These are phyloP conservation scores for Plagodis pulveraria DNA, from an alignment of 2,888 invertebrate species.

Conservation along the genomic window DNA sequence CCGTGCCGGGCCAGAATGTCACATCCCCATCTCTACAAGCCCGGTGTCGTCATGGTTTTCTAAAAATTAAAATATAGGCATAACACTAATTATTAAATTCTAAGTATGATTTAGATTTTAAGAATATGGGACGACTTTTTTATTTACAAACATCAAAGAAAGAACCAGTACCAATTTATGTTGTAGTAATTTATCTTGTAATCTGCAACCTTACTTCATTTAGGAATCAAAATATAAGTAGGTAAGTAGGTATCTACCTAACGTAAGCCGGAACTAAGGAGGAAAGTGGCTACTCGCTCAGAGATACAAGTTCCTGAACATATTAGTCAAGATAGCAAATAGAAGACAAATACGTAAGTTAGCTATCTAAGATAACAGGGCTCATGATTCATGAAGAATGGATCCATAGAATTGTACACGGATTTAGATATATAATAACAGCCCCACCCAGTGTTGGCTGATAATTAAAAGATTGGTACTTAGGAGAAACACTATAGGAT, in stretches of 20 bases:
- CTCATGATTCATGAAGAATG: not conserved
- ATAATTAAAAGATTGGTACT: constrained; percentile 42
- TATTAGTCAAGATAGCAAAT: constrained; percentile 6
- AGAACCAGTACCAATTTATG: no score
- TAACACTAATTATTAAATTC: no score
- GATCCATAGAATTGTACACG: constrained; percentile 18
- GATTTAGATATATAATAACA: constrained; percentile 14
- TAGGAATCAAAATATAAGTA: not conserved
- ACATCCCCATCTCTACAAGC: no score
- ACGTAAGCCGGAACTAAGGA: constrained; percentile 5
- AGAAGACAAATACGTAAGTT: constrained; percentile 3
- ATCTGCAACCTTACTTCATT: not conserved
- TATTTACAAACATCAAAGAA: no score
- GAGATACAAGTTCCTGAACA: constrained; percentile 7
- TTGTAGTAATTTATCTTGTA: no score
- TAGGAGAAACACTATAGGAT: not conserved
- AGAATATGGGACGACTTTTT: no score
- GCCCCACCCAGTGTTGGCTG: constrained; percentile 52
- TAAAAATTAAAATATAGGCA: no score
- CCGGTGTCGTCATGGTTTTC: no score
- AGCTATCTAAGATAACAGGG: no score
- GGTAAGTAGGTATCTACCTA: not conserved
- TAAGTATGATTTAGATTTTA: no score
- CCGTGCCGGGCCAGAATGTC: no score
- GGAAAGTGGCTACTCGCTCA: constrained; percentile 4